Percentiles rank a stretch among this genome's conserved stretches.
Conservation (phyloP, 2,113 vertebrate species). For the Polyodon spathula region DNA sequence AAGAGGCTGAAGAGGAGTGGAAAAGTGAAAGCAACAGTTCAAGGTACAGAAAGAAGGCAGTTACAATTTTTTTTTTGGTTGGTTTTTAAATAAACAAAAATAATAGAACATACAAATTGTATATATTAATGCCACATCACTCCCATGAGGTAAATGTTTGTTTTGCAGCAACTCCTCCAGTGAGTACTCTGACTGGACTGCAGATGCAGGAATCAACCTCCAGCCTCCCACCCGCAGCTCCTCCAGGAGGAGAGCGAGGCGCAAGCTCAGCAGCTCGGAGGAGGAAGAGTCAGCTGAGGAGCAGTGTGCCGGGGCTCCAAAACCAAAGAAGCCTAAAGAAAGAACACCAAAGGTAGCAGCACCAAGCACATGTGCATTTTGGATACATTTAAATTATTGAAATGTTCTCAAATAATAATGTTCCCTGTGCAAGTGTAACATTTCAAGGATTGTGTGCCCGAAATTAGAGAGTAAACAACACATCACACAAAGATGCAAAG, state of each 20-base stretch:
- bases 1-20: constrained; percentile 75
- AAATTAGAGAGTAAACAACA: too few relatives aligned
- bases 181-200: constrained; percentile 89
- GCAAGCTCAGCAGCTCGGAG: constrained; percentile 74
- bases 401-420: too few relatives aligned
- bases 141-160: not conserved
- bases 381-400: too few relatives aligned
- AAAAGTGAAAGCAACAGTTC: constrained; percentile 73
- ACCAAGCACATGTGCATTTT: too few relatives aligned
- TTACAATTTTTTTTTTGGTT: not conserved
- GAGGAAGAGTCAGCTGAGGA: constrained; percentile 66
- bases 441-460: too few relatives aligned
- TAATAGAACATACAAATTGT: too few relatives aligned
- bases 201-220: constrained; percentile 80
- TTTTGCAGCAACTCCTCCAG: constrained; percentile 73
- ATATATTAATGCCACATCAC: too few relatives aligned
- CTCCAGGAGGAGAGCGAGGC: constrained; percentile 54
- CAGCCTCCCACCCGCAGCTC: constrained; percentile 70
- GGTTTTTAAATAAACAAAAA: too few relatives aligned
- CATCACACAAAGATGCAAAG: too few relatives aligned
- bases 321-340: constrained; percentile 48
- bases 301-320: constrained; percentile 34
- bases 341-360: constrained; percentile 45
- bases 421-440: too few relatives aligned
- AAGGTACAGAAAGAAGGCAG: constrained; percentile 53